Evolutionary conservation across 2,888 invertebrate genomes (phyloP), one percentile per base, ranked within the genome.

Genomic region (Noctua janthina): DNA sequence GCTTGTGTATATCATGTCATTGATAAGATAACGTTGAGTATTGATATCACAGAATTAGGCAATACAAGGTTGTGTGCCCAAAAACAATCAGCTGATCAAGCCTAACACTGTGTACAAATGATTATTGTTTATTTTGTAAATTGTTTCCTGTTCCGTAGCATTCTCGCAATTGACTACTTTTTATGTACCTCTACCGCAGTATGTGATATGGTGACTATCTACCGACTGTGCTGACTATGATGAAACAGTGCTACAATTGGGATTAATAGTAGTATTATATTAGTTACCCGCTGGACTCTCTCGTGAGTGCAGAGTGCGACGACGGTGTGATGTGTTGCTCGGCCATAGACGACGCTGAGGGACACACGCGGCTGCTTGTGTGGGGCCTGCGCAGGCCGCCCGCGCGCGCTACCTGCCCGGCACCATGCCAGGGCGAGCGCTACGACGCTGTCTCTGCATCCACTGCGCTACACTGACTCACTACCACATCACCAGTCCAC

Each of bases 331-430:
- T 98, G 98, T 98, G 98, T 98, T 98, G 98, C 98, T 98, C 98
- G 98, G 98, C 98, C 98, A 98, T 98, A 98, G 98, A 98, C 98
- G 98, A 98, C 98, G 98, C 98, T 98, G 96, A 98, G 97, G 97
- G 97, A 97, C 97, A 97, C 98, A 94, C 96, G 96, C 96, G 95
- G 95, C 95, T 96, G 96, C 96, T 96, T 95, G 94, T 96, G 95
- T 94, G 96, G 95, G 96, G 97, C 96, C 96, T 96, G 96, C 96
- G 96, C 95, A 96, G 96, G 97, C 97, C 96, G 94, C 96, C 96
- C 96, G 96, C 96, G 96, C 96, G 96, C 96, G 96, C 97, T 97
- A 96, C 96, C 96, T 96, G 95, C 96, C 96, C 95, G 96, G 97
- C 95, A 96, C 96, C 97, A 97, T 97, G 96, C 96, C 96, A 95